Conservation (phyloP, 2,113 vertebrate genomes). For the Campylomormyrus numenius region DNA sequence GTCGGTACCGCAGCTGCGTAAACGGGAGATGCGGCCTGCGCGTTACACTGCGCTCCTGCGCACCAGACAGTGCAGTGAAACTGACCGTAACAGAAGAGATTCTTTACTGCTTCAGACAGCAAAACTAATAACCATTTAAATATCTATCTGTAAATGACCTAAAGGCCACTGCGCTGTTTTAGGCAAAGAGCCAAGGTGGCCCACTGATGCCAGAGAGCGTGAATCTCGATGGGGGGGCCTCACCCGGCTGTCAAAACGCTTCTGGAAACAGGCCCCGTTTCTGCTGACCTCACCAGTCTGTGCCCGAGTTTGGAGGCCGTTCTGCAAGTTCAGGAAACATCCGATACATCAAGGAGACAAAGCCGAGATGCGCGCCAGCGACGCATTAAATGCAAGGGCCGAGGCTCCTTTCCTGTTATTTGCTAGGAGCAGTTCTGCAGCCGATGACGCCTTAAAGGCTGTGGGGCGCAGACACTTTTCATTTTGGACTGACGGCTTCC, state of each 20-base stretch:
- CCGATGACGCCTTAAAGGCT: not conserved
- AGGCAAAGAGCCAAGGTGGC: not conserved
- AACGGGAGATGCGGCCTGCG: not conserved
- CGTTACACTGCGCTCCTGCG: not conserved
- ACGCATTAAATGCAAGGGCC: not conserved
- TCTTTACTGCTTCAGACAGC: not conserved
- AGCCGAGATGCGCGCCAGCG: not conserved
- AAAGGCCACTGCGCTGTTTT: not conserved
- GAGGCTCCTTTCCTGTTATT: not conserved
- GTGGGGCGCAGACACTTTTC: not conserved
- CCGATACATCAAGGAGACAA: not conserved
- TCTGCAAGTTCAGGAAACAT: conserved; percentile 43
- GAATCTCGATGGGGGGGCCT: conserved; percentile 19
- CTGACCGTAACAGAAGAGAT: not conserved
- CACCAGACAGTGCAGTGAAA: not conserved
- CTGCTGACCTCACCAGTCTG: conserved; percentile 59
- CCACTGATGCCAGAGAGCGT: not conserved
- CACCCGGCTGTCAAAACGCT: conserved; percentile 38
- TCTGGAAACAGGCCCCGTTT: conserved; percentile 38
- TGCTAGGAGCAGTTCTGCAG: not conserved
- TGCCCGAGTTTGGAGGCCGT: conserved; percentile 67
- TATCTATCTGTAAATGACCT: not conserved
- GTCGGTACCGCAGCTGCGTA: conserved; percentile 27
- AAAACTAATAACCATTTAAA: not conserved
- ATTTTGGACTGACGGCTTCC: not conserved